Conservation (phyloP, 1,140 invertebrate genomes). For the Hetaerina americana region DNA sequence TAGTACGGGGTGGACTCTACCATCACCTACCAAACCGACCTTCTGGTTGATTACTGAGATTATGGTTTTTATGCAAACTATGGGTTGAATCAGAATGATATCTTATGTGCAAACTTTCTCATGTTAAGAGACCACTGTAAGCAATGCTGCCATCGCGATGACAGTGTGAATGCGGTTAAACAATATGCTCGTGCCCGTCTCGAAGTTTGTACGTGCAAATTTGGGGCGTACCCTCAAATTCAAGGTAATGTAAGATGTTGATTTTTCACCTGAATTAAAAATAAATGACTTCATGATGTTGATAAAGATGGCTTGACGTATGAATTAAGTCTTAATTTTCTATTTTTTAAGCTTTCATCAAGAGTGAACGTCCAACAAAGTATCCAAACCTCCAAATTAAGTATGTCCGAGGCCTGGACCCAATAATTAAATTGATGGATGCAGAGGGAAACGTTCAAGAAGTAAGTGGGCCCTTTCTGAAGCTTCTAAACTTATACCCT, state of each 20-base stretch:
- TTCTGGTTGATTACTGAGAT: not conserved
- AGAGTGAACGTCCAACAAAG: constrained; percentile 69
- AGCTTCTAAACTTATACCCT: too few relatives aligned
- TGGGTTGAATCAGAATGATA: not conserved
- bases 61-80: not conserved
- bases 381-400: constrained; percentile 81
- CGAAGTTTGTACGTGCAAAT: constrained; percentile 91
- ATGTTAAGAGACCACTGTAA: constrained; percentile 52
- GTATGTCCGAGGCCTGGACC: constrained; percentile 82
- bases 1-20: too few relatives aligned
- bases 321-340: constrained; percentile 11
- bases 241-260: constrained; percentile 42
- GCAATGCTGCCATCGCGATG: constrained; percentile 53
- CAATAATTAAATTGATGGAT: constrained; percentile 80
- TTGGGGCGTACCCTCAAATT: constrained; percentile 89
- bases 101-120: not conserved
- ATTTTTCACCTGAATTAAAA: too few relatives aligned
- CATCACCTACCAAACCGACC: too few relatives aligned
- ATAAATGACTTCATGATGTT: too few relatives aligned
- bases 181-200: constrained; percentile 74
- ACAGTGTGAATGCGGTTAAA: constrained; percentile 44
- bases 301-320: not conserved
- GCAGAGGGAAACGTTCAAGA: constrained; percentile 68
- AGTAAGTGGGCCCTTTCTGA: constrained; percentile 16
- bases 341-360: constrained; percentile 63